Evolutionary conservation across 2,888 invertebrate species (phyloP), one percentile per base, ranked within the genome.

Genomic region (Drosophila antonietae): DNA sequence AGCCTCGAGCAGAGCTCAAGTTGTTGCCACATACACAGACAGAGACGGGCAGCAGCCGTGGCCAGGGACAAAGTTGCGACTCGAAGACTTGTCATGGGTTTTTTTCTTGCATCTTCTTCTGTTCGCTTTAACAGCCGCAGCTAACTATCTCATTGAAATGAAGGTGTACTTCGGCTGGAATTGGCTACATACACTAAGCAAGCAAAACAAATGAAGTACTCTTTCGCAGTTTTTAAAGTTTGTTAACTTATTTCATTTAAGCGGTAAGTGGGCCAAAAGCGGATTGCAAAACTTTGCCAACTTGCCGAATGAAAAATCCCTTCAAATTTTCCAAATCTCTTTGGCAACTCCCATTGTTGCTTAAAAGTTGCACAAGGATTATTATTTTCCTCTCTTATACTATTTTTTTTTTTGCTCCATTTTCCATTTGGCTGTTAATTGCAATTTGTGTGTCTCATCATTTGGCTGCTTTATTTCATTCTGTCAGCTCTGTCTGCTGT

Each of bases 1-100:
- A 75, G 43, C 61, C 75, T 55, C 73, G 68, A 80, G 71, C 64
- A 55, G 69, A 67, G 62, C 53, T 66, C 68, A 60, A 85, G 68
- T 56, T 53, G 57, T 72, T 68, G 63, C 37, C 49, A 60, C 69
- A 67, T 23, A 15, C 63, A 64, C 23, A 46, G 46, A 64, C 23
- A 46, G 51, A 46, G 75, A 20, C 52, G 79, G 68, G 64, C 74
- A 52, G 59, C 57, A 73, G 49, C 18, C 71, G 59, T 53, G 31
- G 53, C 59, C 80, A 80, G 62, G 77, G 80, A 58, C 72, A 76
- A 63, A 37, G 31, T 63, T 51, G 61, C 58, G 23, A 61, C 23
- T 53, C 44, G 47, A 59, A 43, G 57, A 63, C 44, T 56, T 59
- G 39, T 49, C 60, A 61, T 69, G 59, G 35, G 68, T 49, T 57